phyloP scores from a whole-genome alignment of 2,888 invertebrate species.

The Fabriciana adippe region DNA sequence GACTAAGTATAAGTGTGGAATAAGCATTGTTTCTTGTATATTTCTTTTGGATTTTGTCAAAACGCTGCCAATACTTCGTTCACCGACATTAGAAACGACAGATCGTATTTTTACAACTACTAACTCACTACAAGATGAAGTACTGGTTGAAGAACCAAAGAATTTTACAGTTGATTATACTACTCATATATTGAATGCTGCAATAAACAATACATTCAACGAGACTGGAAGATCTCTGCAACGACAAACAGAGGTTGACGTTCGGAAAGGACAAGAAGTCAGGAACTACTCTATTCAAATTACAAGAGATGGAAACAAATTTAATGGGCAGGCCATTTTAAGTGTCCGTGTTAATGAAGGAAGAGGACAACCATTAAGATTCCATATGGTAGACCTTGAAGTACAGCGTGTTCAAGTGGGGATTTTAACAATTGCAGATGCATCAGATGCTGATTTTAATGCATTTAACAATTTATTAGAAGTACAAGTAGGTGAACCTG shows the following conservation, averaged over 20 bases:
- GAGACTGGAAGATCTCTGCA: background rate
- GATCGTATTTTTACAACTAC: conserved; percentile 20
- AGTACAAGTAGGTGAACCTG: conserved; percentile 45
- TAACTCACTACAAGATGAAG: conserved; percentile 1
- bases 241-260: conserved; percentile 24
- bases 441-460: conserved; percentile 40
- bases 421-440: conserved; percentile 48
- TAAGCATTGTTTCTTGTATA: conserved; percentile 48
- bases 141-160: background rate
- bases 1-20: conserved; percentile 58
- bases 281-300: conserved; percentile 51
- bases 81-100: conserved; percentile 37
- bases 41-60: conserved; percentile 50
- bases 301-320: conserved; percentile 48
- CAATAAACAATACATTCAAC: background rate
- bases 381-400: conserved; percentile 50
- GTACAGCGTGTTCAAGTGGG: conserved; percentile 52
- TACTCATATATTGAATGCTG: conserved; percentile 1
- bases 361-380: conserved; percentile 48
- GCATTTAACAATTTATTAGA: conserved; percentile 47
- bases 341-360: conserved; percentile 44
- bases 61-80: conserved; percentile 51
- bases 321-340: conserved; percentile 55
- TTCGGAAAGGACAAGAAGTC: conserved; percentile 56
- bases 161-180: background rate